A percentile compares a stretch with the other conserved stretches of the same genome.
phyloP scores from a whole-genome alignment of 2,888 invertebrate genomes.

The Dromius quadrimaculatus region DNA sequence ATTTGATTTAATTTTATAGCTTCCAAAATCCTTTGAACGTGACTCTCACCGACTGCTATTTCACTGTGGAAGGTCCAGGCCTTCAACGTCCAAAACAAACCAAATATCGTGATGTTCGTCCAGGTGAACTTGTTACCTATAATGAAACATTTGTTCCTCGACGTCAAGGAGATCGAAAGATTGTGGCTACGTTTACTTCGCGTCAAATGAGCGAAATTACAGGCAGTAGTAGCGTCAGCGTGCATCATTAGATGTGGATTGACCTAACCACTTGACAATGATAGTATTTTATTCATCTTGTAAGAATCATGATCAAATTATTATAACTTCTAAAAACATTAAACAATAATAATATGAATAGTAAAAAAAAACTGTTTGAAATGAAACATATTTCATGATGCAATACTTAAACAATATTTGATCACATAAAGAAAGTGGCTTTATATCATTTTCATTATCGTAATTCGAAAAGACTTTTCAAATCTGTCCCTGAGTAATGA shows the following conservation, averaged over 20 bases:
- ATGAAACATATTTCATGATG: too few relatives aligned
- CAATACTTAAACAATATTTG: too few relatives aligned
- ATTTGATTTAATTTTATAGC: slow-evolving; percentile 61
- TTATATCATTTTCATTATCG: too few relatives aligned
- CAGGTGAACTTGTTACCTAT: slow-evolving; percentile 74
- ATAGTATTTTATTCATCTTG: too few relatives aligned
- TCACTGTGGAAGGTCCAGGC: slow-evolving; percentile 79
- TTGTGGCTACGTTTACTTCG: slow-evolving; percentile 76
- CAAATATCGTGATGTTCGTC: slow-evolving; percentile 73
- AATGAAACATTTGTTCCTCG: slow-evolving; percentile 73
- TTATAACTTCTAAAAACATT: too few relatives aligned
- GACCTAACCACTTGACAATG: too few relatives aligned
- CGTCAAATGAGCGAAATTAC: slow-evolving; percentile 75
- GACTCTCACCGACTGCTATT: slow-evolving; percentile 75
- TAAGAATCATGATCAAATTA: too few relatives aligned
- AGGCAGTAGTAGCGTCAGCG: slow-evolving; percentile 71
- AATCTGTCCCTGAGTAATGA: too few relatives aligned
- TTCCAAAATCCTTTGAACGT: slow-evolving; percentile 77
- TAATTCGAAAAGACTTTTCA: too few relatives aligned
- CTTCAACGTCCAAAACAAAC: slow-evolving; percentile 73
- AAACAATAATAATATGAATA: too few relatives aligned
- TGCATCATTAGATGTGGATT: slow-evolving; percentile 58
- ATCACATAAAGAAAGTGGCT: too few relatives aligned
- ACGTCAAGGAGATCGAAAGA: slow-evolving; percentile 72
- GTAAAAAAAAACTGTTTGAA: too few relatives aligned